A percentile compares a stretch with the other conserved stretches of the same genome.
phyloP scores from a whole-genome alignment of 2,797 vertebrate genomes.

The Poecile montanus region DNA sequence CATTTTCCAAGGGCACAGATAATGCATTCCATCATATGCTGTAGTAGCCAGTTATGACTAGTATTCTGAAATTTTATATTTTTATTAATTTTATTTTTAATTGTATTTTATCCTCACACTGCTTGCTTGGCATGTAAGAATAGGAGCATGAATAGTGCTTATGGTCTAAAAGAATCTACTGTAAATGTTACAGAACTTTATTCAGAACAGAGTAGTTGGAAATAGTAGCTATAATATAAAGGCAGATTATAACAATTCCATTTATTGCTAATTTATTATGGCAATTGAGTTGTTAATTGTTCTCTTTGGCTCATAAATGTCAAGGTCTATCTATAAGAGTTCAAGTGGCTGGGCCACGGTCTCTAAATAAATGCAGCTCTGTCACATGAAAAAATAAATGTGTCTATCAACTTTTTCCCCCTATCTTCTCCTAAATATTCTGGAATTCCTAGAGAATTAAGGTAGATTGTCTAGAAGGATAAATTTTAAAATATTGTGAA shows the following conservation, averaged over 20 bases:
- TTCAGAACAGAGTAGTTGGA: background rate
- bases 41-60: background rate
- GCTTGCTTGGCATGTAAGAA: background rate
- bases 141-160: background rate
- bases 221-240: constrained; percentile 40
- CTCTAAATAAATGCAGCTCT: constrained; percentile 34
- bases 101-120: background rate
- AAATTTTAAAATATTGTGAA: background rate
- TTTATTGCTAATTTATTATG: constrained; percentile 64
- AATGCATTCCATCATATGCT: background rate
- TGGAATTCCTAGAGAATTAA: background rate
- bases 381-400: background rate
- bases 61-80: background rate
- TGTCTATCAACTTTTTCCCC: background rate
- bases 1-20: constrained; percentile 30
- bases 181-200: background rate
- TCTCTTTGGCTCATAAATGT: constrained; percentile 56
- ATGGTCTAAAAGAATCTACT: background rate
- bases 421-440: background rate
- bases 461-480: background rate
- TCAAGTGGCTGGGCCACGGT: background rate
- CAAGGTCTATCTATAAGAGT: constrained; percentile 38
- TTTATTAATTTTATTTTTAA: background rate
- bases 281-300: constrained; percentile 57
- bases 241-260: constrained; percentile 50